These are phyloP conservation scores for Atherinosoma microstoma DNA, from an alignment of 2,797 vertebrate species.

Conservation along the genomic window DNA sequence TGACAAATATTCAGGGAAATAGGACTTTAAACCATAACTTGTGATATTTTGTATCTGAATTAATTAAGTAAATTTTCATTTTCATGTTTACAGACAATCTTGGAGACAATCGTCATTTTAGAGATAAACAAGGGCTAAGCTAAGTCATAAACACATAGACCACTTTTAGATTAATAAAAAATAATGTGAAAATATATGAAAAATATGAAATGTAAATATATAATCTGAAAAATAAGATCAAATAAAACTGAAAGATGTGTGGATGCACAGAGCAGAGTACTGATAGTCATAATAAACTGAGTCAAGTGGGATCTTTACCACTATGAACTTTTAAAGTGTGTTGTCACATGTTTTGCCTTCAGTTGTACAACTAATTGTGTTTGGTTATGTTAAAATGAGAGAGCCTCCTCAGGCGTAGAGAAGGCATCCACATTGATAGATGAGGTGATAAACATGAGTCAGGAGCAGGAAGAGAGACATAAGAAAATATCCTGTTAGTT, in stretches of 20 bases:
- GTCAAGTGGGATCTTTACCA: conserved; percentile 22
- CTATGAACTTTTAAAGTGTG: neutral
- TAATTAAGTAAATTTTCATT: neutral
- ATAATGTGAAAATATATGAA: too few species aligned
- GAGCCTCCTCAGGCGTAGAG: conserved; percentile 13
- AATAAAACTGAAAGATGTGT: neutral
- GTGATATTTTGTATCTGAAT: neutral
- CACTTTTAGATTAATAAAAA: too few species aligned
- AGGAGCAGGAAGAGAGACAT: conserved; percentile 38
- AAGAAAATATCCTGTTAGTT: conserved; percentile 27
- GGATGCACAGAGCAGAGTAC: too few species aligned
- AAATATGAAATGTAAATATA: neutral
- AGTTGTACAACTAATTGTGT: neutral
- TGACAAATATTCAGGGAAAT: neutral
- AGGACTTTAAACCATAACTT: neutral
- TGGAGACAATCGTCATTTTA: too few species aligned
- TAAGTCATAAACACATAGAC: too few species aligned
- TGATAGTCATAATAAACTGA: conserved; percentile 26
- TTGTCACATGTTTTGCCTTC: conserved; percentile 13
- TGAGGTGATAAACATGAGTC: conserved; percentile 40
- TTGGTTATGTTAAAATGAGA: conserved; percentile 18
- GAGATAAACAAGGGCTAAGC: too few species aligned
- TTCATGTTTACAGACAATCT: too few species aligned
- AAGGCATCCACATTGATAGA: conserved; percentile 1
- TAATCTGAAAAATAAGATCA: neutral